Evolutionary conservation across 1,140 invertebrate species (phyloP).

Genomic region (Drosophila guanche): DNA sequence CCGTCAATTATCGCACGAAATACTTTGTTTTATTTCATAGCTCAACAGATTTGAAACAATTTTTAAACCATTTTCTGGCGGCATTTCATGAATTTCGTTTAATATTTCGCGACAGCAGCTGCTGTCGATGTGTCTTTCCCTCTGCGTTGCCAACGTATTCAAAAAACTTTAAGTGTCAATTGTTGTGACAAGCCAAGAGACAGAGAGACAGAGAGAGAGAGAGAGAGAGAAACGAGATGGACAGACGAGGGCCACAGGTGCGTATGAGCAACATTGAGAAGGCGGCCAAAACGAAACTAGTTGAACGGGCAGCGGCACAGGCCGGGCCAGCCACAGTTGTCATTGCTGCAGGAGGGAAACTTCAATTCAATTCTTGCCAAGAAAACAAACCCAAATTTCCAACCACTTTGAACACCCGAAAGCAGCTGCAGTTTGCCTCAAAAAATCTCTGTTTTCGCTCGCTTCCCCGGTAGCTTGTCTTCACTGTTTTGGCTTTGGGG

Average conservation of each 20-base stretch:
- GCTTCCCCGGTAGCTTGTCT: neutral
- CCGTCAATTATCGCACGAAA: slow-evolving; percentile 72
- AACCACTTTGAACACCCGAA: too few species aligned
- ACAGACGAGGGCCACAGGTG: slow-evolving; percentile 67
- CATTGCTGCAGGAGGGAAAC: slow-evolving; percentile 1
- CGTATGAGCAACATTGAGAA: slow-evolving; percentile 80
- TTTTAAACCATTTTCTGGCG: slow-evolving; percentile 31
- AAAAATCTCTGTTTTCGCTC: too few species aligned
- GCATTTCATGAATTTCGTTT: slow-evolving; percentile 65
- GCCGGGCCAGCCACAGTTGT: slow-evolving; percentile 36
- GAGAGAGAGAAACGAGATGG: slow-evolving; percentile 25
- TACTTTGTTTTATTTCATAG: slow-evolving; percentile 67
- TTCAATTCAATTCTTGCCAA: too few species aligned
- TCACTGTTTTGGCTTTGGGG: neutral
- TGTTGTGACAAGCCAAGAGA: slow-evolving; percentile 76
- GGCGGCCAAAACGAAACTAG: slow-evolving; percentile 70
- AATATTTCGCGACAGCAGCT: slow-evolving; percentile 60
- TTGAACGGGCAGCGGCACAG: slow-evolving; percentile 39
- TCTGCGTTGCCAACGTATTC: slow-evolving; percentile 42
- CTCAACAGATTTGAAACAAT: slow-evolving; percentile 53
- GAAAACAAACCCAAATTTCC: too few species aligned
- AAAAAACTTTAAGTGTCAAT: slow-evolving; percentile 79
- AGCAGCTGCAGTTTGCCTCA: too few species aligned
- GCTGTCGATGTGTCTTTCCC: slow-evolving; percentile 77
- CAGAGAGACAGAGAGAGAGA: slow-evolving; percentile 29